Base-by-base conservation (phyloP, 2,797 vertebrate genomes). In the Coilia nasus region DNA sequence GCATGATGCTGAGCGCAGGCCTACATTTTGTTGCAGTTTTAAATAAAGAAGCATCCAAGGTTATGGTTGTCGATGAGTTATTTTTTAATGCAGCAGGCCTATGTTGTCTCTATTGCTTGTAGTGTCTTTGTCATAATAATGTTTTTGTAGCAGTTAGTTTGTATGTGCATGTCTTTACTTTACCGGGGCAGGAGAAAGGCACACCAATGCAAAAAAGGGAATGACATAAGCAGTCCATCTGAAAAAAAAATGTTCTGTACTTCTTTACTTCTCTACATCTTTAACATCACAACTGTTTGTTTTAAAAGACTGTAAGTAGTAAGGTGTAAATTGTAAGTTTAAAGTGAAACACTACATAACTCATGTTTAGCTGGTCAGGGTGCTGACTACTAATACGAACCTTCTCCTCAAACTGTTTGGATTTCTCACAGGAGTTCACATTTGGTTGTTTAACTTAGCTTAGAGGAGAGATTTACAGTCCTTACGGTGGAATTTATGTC, bases 391-490 rank as follows among this genome's bases (percentile, higher is more conserved):
- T 78, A 7, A 78, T 21, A 78, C 11, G 35, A 19, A 5, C 17
- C 17, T 41, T 78, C n/a, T 71, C 64, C 64, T 44, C 15, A 31
- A 0, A 78, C 41, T 78, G 71, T 44, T 78, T 78, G 71, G 17
- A 44, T 44, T 35, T 78, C 35, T 78, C 17, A 31, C 35, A 78
- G 17, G 50, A 44, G 35, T 67, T 67, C 31, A 67, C 62, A 67
- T 67, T 67, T 67, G 62, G 62, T 2, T 78, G 71, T 78, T 78
- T n/a, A 10, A 3, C 71, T 78, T 78, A 78, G 44, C 44, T 44
- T 44, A 78, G 71, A 44, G 15, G 35, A n/a, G 35, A 44, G 17
- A 78, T 78, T 44, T 78, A 44, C 31, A 41, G 71, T 78, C 71
- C 44, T 78, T 44, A 19, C 17, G 0, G 35, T 78, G 35, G 71